Evolutionary conservation across 1,140 invertebrate species (phyloP), one percentile per base, ranked within the genome.

Genomic region (Trichogramma pretiosum): DNA sequence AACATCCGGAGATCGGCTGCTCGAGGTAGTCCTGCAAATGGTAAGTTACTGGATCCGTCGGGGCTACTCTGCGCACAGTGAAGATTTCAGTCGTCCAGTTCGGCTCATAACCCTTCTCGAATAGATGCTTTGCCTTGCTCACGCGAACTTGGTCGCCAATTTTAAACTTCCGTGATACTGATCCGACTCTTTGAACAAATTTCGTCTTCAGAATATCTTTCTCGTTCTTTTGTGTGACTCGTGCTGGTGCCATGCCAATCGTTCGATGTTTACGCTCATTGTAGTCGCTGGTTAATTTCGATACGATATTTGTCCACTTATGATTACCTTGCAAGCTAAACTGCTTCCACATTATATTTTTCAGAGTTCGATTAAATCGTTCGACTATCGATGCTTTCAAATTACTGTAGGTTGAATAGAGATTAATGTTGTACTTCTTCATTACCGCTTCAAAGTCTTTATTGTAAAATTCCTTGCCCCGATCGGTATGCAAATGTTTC

Each of bases 1-100:
- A 70, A 19, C 50, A 46, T 17, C 65, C 64, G 36, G 55, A 41
- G 22, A 70, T 64, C 14, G 35, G 37, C 41, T 61, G 22, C 30
- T 49, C 53, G 42, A 55, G 30, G 45, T 46, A 58, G 50, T 67
- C 62, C 53, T 62, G 48, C 19, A 65, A 35, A 35, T 57, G 32
- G 56, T 65, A 67, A 21, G 61, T 68, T 13, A 52, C 28, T 8
- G 63, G 62, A 58, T 60, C 49, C 7, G 63, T 66, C 11, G 54
- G 51, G 48, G 60, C 43, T 44, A 67, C 50, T 45, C 56, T 52
- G 22, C 37, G 43, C 17, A 67, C 58, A 53, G 57, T 61, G 49
- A 73, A 71, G 22, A 68, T 52, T 63, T 71, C 64, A 28, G 57
- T 65, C 17, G 57, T 56, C 62, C 64, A 71, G 47, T 69, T 70